These are phyloP conservation scores for Rhincodon typus DNA, from an alignment of 2,797 vertebrate species.

Conservation along the genomic window DNA sequence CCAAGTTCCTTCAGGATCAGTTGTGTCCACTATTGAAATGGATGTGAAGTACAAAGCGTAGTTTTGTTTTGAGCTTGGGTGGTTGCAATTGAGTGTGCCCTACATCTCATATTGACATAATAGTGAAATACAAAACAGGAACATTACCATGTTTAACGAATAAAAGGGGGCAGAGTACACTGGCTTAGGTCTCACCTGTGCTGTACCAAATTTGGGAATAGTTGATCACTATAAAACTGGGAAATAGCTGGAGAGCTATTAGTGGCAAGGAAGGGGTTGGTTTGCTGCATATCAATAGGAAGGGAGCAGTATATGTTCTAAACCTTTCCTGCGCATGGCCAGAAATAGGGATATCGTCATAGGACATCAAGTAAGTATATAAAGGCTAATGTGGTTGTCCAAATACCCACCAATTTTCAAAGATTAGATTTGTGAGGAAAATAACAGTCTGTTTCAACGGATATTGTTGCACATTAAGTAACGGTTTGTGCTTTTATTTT, in stretches of 20 bases:
- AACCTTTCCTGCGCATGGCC: not conserved
- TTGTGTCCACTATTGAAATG: not conserved
- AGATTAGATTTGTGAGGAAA: not conserved
- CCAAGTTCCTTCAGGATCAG: not conserved
- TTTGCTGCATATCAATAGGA: not conserved
- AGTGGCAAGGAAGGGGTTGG: not conserved
- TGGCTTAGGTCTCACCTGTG: not conserved
- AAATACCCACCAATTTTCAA: not conserved
- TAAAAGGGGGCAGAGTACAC: not conserved
- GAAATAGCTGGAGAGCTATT: not conserved
- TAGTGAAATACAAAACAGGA: not conserved
- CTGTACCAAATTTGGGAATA: not conserved
- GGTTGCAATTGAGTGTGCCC: not conserved
- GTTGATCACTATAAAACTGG: not conserved
- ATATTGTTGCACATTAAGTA: not conserved
- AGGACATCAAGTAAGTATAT: not conserved
- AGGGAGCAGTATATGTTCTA: not conserved
- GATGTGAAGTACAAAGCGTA: not conserved
- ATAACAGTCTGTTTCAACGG: not conserved
- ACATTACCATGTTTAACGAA: not conserved
- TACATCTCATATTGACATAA: not conserved
- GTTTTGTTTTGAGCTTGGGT: not conserved
- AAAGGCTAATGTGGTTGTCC: not conserved
- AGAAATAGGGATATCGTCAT: not conserved
- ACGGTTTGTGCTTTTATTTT: conserved; percentile 37